Percentiles rank a stretch among this genome's conserved stretches.
phyloP scores from a whole-genome alignment of 1,140 invertebrate genomes.

The Bombus affinis region DNA sequence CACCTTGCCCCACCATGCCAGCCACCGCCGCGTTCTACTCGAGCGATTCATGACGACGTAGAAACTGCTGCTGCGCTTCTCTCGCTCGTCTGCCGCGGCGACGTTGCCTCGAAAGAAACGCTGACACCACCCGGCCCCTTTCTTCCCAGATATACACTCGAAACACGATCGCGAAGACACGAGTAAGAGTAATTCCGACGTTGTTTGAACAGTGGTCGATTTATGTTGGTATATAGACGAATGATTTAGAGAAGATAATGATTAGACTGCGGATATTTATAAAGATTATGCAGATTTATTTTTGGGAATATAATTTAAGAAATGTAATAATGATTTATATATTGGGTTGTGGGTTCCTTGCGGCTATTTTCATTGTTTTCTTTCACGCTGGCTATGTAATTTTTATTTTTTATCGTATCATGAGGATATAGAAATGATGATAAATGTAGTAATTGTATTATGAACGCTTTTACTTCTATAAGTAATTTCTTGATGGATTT shows the following conservation, averaged over 20 bases:
- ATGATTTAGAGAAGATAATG: not conserved
- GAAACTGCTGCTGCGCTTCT: slow-evolving; percentile 47
- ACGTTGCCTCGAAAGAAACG: slow-evolving; percentile 35
- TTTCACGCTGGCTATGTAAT: no score
- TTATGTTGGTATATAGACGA: not conserved
- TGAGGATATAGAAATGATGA: no score
- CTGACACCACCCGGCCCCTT: slow-evolving; percentile 33
- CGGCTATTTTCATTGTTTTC: no score
- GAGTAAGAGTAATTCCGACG: slow-evolving; percentile 9
- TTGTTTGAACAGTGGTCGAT: not conserved
- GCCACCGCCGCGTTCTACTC: slow-evolving; percentile 57
- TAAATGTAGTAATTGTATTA: no score
- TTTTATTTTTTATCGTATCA: no score
- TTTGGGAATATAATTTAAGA: no score
- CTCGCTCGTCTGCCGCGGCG: slow-evolving; percentile 23
- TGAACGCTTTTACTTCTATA: no score
- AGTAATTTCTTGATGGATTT: no score
- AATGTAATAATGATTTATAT: no score
- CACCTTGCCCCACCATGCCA: slow-evolving; percentile 58
- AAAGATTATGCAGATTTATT: no score
- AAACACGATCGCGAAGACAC: slow-evolving; percentile 39
- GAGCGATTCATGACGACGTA: slow-evolving; percentile 67
- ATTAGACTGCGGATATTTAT: not conserved
- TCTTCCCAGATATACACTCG: not conserved
- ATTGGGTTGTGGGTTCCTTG: no score